phyloP scores from a whole-genome alignment of 2,888 invertebrate genomes.

The Drosophila yooni region DNA sequence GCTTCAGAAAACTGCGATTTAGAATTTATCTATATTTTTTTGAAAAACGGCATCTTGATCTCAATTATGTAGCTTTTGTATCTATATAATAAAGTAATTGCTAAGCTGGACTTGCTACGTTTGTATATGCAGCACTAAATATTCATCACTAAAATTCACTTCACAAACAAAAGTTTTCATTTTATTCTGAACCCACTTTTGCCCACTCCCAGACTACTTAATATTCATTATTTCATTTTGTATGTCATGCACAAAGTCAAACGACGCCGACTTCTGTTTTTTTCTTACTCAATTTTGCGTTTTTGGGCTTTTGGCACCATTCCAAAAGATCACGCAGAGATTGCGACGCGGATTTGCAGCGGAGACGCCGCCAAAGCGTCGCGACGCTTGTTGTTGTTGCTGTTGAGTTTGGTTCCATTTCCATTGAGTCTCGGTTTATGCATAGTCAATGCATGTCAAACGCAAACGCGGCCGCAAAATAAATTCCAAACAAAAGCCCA shows the following conservation, averaged over 20 bases:
- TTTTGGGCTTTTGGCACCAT: slow-evolving; percentile 45
- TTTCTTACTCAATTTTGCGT: slow-evolving; percentile 28
- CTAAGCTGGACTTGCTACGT: not conserved
- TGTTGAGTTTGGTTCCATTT: slow-evolving; percentile 12
- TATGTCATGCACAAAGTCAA: slow-evolving; percentile 70
- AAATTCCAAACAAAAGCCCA: slow-evolving; percentile 60
- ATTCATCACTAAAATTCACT: not conserved
- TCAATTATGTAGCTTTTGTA: too few species aligned
- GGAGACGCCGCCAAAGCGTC: slow-evolving; percentile 62
- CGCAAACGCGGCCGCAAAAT: slow-evolving; percentile 57
- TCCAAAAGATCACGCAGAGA: slow-evolving; percentile 71
- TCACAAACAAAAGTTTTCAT: slow-evolving; percentile 17
- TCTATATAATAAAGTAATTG: not conserved
- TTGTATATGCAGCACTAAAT: not conserved
- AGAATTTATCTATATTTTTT: not conserved
- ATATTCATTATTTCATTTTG: slow-evolving; percentile 70
- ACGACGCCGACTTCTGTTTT: slow-evolving; percentile 24
- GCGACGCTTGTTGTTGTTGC: slow-evolving; percentile 37
- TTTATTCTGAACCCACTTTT: slow-evolving; percentile 8
- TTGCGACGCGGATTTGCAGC: slow-evolving; percentile 58
- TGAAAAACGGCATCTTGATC: not conserved
- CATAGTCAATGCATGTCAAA: slow-evolving; percentile 78
- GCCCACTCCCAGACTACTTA: slow-evolving; percentile 38
- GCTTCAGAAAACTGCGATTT: not conserved
- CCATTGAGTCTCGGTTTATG: slow-evolving; percentile 44